Conservation (phyloP, 1,140 invertebrate species). For the Ctenoplectra terminalis region DNA sequence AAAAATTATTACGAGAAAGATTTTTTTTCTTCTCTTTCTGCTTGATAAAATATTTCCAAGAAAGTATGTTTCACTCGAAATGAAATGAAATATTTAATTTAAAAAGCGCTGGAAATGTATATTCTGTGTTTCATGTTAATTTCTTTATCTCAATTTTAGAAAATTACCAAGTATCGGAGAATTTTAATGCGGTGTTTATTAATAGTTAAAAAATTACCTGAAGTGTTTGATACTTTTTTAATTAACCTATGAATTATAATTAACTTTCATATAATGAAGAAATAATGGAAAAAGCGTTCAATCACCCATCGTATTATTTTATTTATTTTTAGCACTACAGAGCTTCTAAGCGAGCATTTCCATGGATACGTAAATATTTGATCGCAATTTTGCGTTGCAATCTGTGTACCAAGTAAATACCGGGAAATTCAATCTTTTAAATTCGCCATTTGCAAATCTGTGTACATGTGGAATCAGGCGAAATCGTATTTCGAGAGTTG, state of each 20-base stretch:
- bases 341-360: not conserved
- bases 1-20: no score
- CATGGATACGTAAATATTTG: conserved; percentile 8
- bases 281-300: no score
- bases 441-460: not conserved
- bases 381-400: conserved; percentile 10
- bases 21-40: not conserved
- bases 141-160: no score
- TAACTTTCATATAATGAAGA: not conserved
- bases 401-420: not conserved
- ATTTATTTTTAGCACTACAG: not conserved
- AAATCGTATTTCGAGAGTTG: not conserved
- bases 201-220: not conserved
- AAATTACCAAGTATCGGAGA: no score
- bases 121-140: not conserved
- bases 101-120: not conserved
- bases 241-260: not conserved
- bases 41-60: no score
- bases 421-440: not conserved
- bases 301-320: not conserved
- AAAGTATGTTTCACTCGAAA: no score
- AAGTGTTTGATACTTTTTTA: not conserved
- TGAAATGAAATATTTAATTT: not conserved
- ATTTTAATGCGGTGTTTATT: no score
- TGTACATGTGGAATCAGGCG: not conserved